Evolutionary conservation across 23 tunicate genomes (phyloP), one percentile per base, ranked within the genome.

Genomic region (Pegea sp.): DNA sequence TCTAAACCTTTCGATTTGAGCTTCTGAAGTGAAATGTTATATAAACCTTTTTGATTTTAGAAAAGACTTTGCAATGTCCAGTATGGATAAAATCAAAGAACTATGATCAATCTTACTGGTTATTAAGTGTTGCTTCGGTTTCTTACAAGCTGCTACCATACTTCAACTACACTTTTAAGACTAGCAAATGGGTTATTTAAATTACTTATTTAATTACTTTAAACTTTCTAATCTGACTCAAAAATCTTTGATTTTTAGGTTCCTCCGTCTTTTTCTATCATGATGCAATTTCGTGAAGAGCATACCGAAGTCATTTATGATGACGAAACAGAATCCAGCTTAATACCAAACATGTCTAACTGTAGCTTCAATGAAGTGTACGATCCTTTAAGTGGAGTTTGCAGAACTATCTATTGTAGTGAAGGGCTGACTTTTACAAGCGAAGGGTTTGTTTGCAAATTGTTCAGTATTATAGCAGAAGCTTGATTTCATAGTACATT

Each of bases 221-320:
- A n/a, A n/a, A n/a, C n/a, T n/a, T n/a, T n/a, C n/a, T n/a, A n/a
- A n/a, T n/a, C n/a, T n/a, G n/a, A 38, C 8, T 51, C 7, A 20
- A 18, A 13, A 16, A 16, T 51, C 7, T 13, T 53, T 58, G 7
- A 8, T 43, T 7, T 59, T 0, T 24, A 84, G 95, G 42, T 69
- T 3, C 95, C 95, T 42, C 95, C 95, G 16, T 84, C 95, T 5
- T 84, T 84, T 57, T 73, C 95, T 0, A 54, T 84, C 25, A 24
- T 84, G 34, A 66, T 84, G 58, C 63, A 64, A 2, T 84, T 84
- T 43, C 58, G 52, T 3, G 65, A 81, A 24, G 63, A 73, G 33
- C 75, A 61, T 18, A 44, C 63, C 4, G 75, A 73, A 34, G 63
- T 84, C 31, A 65, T 44, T 22, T 84, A 84, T 46, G 22, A 42